phyloP scores from a whole-genome alignment of 2,888 invertebrate species.

The Polydesmus complanatus region DNA sequence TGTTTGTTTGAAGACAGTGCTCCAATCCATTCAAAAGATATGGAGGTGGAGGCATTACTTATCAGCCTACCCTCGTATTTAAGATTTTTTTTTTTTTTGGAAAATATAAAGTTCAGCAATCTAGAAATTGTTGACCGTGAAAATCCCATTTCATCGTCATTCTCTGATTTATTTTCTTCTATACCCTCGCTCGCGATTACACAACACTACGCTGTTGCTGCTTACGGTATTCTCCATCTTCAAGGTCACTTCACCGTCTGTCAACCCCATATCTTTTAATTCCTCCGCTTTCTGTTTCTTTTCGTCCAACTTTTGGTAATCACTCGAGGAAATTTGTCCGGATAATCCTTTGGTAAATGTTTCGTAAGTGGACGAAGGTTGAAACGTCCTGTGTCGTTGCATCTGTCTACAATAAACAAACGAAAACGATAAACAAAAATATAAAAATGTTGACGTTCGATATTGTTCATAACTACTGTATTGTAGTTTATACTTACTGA shows the following conservation, averaged over 20 bases:
- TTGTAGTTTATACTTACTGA: constrained; percentile 1
- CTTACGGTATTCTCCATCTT: not conserved
- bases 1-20: too few species aligned
- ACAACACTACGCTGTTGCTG: not conserved
- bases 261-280: not conserved
- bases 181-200: not conserved
- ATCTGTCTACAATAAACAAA: too few species aligned
- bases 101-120: too few species aligned
- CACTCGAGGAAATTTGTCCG: not conserved
- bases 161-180: too few species aligned
- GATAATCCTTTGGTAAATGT: not conserved
- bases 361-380: not conserved
- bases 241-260: not conserved
- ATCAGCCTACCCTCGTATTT: too few species aligned
- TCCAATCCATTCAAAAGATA: too few species aligned
- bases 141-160: too few species aligned
- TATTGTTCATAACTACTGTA: not conserved
- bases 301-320: not conserved
- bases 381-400: not conserved
- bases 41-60: too few species aligned
- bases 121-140: not conserved
- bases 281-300: not conserved
- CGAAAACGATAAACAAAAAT: not conserved
- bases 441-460: not conserved
- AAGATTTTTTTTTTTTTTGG: too few species aligned